Conservation (phyloP, 2,888 invertebrate genomes). For the Perizoma flavofasciatum region DNA sequence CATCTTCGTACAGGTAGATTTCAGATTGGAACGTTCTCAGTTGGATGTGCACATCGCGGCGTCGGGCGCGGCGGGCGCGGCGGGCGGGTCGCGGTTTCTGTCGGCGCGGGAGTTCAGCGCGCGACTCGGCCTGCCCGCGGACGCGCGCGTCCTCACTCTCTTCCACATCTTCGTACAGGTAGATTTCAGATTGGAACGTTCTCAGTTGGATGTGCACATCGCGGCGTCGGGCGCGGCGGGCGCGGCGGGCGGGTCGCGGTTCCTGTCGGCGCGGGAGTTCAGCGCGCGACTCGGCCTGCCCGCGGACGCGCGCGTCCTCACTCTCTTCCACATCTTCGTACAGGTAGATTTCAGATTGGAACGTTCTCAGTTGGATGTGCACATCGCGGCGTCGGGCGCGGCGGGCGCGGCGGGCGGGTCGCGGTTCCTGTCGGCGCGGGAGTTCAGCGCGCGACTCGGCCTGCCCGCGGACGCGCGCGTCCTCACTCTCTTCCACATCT, state of each 20-base stretch:
- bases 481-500: conserved; percentile 86
- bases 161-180: conserved; percentile 88
- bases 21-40: conserved; percentile 81
- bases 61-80: conserved; percentile 46
- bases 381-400: conserved; percentile 61
- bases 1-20: conserved; percentile 86
- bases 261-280: conserved; percentile 79
- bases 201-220: conserved; percentile 81
- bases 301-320: conserved; percentile 76
- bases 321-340: conserved; percentile 87
- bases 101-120: conserved; percentile 81
- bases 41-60: conserved; percentile 79
- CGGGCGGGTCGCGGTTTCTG: conserved; percentile 58
- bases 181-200: conserved; percentile 78
- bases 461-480: conserved; percentile 80
- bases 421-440: conserved; percentile 57
- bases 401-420: conserved; percentile 29
- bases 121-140: conserved; percentile 84
- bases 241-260: conserved; percentile 46
- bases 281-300: conserved; percentile 85
- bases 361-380: conserved; percentile 81
- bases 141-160: conserved; percentile 81
- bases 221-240: conserved; percentile 54
- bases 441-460: conserved; percentile 87
- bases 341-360: conserved; percentile 84